These are phyloP conservation scores for Pollicipes pollicipes DNA, from an alignment of 1,140 invertebrate genomes.

Conservation along the genomic window DNA sequence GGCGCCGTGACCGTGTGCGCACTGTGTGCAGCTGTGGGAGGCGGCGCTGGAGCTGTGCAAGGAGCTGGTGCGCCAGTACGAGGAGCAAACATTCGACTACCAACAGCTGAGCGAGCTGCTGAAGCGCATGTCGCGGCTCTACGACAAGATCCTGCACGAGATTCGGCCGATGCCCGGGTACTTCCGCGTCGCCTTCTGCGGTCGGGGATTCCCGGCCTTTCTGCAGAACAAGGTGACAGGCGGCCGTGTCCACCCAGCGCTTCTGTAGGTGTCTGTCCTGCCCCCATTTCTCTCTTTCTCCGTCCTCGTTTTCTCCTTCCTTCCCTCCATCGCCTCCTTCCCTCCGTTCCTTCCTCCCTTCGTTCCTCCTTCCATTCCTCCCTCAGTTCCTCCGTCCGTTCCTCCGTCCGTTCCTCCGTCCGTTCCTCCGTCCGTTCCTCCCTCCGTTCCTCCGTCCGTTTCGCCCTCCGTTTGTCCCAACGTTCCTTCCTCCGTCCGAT, in stretches of 20 bases:
- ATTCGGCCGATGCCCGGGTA: slow-evolving; percentile 70
- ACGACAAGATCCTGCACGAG: slow-evolving; percentile 58
- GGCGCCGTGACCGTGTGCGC: too few species aligned
- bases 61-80: slow-evolving; percentile 67
- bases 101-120: slow-evolving; percentile 56
- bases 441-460: too few species aligned
- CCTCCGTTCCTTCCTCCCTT: too few species aligned
- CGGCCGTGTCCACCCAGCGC: slow-evolving; percentile 2
- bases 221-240: slow-evolving; percentile 51
- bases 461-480: too few species aligned
- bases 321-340: too few species aligned
- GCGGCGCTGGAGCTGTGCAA: slow-evolving; percentile 71
- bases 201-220: slow-evolving; percentile 70
- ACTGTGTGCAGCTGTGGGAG: slow-evolving; percentile 62
- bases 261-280: neutral
- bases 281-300: too few species aligned
- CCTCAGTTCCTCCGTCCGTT: neutral
- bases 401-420: too few species aligned
- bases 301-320: too few species aligned
- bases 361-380: neutral
- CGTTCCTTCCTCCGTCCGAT: too few species aligned
- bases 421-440: too few species aligned
- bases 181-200: slow-evolving; percentile 83
- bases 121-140: slow-evolving; percentile 58
- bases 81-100: slow-evolving; percentile 72